A percentile compares a stretch with the other conserved stretches of the same genome.
Evolutionary conservation across 1,140 invertebrate genomes (phyloP).

Genomic region (Schmidtea mediterranea): DNA sequence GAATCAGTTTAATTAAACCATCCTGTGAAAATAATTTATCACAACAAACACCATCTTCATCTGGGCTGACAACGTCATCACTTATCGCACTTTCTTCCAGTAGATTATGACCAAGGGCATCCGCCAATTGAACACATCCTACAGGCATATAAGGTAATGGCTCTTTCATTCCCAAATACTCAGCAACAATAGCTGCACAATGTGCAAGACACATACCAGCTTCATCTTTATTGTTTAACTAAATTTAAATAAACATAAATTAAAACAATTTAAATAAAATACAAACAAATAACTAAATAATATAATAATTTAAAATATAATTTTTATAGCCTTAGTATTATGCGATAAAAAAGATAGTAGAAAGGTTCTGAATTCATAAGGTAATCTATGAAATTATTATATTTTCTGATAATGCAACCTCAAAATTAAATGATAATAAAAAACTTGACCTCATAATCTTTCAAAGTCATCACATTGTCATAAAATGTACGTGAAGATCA

Average conservation of each 20-base stretch:
- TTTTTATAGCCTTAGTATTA: too few relatives aligned
- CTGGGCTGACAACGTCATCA: slow-evolving; percentile 49
- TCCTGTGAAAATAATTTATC: background rate
- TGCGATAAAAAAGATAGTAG: too few relatives aligned
- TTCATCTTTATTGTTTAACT: slow-evolving; percentile 64
- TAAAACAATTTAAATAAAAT: slow-evolving; percentile 8
- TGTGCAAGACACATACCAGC: slow-evolving; percentile 82
- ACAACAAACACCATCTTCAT: slow-evolving; percentile 50
- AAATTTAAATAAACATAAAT: too few relatives aligned
- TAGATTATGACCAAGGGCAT: slow-evolving; percentile 55
- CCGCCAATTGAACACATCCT: slow-evolving; percentile 52
- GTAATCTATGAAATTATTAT: too few relatives aligned
- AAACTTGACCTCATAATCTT: too few relatives aligned
- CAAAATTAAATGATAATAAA: too few relatives aligned
- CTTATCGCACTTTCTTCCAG: slow-evolving; percentile 75
- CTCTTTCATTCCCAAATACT: slow-evolving; percentile 62
- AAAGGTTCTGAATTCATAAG: too few relatives aligned
- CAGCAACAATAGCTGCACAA: slow-evolving; percentile 65
- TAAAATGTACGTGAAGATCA: too few relatives aligned
- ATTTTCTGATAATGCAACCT: too few relatives aligned
- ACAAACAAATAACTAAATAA: too few relatives aligned
- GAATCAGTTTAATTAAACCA: too few relatives aligned
- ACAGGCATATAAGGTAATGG: slow-evolving; percentile 44
- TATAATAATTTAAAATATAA: background rate
- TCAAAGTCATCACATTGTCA: too few relatives aligned